Conservation (phyloP, 2,113 vertebrate genomes). For the Nibea coibor region DNA sequence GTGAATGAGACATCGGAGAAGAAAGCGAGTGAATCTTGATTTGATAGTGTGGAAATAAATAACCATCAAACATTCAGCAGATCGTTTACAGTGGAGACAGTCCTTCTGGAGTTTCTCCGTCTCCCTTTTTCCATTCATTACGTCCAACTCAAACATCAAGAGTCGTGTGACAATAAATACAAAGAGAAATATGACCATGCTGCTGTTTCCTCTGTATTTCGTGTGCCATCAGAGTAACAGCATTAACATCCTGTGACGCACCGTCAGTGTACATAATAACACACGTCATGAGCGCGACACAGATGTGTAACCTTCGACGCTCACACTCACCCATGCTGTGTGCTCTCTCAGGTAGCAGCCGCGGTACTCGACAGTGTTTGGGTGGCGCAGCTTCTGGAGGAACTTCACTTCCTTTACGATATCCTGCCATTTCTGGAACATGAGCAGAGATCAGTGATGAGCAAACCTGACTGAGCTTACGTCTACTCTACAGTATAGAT, state of each 20-base stretch:
- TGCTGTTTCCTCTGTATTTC: background rate
- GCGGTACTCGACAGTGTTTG: conserved; percentile 93
- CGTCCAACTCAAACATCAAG: background rate
- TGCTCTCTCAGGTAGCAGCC: conserved; percentile 95
- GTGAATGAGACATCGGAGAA: background rate
- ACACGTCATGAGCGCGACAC: background rate
- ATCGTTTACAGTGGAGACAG: background rate
- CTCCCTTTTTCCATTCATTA: background rate
- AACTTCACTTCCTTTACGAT: conserved; percentile 97
- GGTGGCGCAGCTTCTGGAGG: conserved; percentile 92
- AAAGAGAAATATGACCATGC: background rate
- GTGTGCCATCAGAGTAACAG: background rate
- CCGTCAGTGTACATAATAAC: background rate
- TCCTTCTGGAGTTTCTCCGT: background rate
- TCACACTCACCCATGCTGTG: conserved; percentile 91
- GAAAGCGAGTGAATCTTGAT: background rate
- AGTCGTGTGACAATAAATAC: background rate
- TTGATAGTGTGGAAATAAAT: background rate
- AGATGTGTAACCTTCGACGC: background rate
- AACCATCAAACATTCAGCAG: background rate
- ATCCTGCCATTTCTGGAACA: conserved; percentile 94
- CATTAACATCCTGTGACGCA: background rate
- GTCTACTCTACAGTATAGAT: background rate
- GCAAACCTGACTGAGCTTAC: background rate
- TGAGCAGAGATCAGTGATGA: conserved; percentile 6